Evolutionary conservation across 2,113 vertebrate genomes (phyloP).

Genomic region (Felis catus): DNA sequence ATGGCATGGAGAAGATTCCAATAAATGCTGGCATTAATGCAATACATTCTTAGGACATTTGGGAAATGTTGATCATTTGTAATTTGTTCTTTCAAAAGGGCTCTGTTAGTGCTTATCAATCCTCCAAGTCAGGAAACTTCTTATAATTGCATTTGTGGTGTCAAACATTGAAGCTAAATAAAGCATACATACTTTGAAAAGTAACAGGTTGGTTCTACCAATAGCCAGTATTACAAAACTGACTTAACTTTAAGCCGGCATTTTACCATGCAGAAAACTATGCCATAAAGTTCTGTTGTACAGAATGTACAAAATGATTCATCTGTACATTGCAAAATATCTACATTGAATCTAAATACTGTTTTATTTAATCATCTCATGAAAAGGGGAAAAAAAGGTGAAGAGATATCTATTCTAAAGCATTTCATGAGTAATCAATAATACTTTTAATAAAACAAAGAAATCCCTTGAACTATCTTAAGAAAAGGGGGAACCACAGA

Average conservation of each 20-base stretch:
- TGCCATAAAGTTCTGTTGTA: background rate
- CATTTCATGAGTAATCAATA: background rate
- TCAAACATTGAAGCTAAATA: background rate
- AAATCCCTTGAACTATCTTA: background rate
- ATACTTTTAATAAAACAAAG: background rate
- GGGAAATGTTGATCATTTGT: background rate
- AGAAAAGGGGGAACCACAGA: background rate
- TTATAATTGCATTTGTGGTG: background rate
- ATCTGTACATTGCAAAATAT: background rate
- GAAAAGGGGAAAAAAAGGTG: background rate
- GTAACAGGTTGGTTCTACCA: background rate
- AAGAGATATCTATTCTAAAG: background rate
- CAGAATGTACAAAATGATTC: background rate
- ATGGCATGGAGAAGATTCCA: background rate
- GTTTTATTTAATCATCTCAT: background rate
- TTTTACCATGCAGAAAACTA: background rate
- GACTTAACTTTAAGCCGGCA: background rate
- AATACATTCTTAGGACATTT: background rate
- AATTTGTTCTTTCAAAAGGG: background rate
- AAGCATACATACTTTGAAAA: background rate
- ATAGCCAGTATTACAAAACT: background rate
- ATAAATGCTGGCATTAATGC: background rate
- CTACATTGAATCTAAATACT: background rate
- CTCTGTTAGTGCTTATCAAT: background rate
- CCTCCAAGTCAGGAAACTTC: background rate